phyloP scores from a whole-genome alignment of 2,888 invertebrate genomes.

The Agrotis ipsilon region DNA sequence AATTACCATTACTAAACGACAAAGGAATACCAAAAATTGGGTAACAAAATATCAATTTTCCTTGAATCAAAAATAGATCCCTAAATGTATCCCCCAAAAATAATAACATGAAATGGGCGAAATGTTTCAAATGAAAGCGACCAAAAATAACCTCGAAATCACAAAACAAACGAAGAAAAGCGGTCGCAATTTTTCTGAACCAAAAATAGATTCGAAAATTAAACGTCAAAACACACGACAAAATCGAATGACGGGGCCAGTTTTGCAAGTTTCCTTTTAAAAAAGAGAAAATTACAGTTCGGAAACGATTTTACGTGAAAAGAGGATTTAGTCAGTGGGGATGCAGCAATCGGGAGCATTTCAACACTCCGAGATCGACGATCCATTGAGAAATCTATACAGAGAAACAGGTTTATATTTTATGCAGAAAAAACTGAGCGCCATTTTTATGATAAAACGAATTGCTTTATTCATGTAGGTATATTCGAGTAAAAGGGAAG shows the following conservation, averaged over 20 bases:
- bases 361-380: constrained; percentile 40
- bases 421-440: not conserved
- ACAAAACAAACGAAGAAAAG: not conserved
- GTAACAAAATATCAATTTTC: too few relatives aligned
- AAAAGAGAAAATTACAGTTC: constrained; percentile 60
- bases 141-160: not conserved
- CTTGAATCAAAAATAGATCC: too few relatives aligned
- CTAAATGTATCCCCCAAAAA: too few relatives aligned
- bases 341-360: constrained; percentile 55
- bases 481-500: not conserved
- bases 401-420: constrained; percentile 31
- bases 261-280: constrained; percentile 46
- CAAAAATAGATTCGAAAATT: constrained; percentile 11
- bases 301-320: constrained; percentile 64
- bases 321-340: constrained; percentile 67
- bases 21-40: too few relatives aligned
- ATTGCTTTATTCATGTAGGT: not conserved
- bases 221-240: constrained; percentile 14
- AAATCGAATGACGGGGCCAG: constrained; percentile 38
- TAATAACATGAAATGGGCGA: not conserved
- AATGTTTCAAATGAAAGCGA: not conserved
- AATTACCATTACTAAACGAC: too few relatives aligned
- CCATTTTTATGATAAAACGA: not conserved
- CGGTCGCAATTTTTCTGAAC: not conserved
- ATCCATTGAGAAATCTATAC: constrained; percentile 23